Evolutionary conservation across 2,888 invertebrate species (phyloP).

Genomic region (Craniophora ligustri): DNA sequence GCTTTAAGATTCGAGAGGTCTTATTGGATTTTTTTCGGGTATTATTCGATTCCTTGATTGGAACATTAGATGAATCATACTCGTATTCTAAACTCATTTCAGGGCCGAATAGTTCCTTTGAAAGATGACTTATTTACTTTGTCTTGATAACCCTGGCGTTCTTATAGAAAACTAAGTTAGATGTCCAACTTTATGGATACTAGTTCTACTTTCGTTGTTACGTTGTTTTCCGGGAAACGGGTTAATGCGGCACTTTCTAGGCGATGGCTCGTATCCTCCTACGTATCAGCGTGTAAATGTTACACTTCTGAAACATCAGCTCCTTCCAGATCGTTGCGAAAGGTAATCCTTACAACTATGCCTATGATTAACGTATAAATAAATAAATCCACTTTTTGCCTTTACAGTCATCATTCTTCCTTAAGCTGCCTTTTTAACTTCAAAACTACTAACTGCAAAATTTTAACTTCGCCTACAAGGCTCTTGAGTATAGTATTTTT

Average conservation of each 20-base stretch:
- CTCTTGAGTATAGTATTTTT: too few species aligned
- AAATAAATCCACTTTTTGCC: too few species aligned
- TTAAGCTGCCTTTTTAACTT: too few species aligned
- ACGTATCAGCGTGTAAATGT: constrained; percentile 7
- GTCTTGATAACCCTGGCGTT: constrained; percentile 18
- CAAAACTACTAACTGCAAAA: too few species aligned
- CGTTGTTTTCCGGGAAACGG: constrained; percentile 22
- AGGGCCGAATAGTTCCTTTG: constrained; percentile 3
- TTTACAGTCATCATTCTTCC: too few species aligned
- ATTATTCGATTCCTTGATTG: constrained; percentile 36
- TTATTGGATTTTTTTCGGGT: constrained; percentile 35
- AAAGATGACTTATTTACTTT: constrained; percentile 3
- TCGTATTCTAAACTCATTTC: constrained; percentile 16
- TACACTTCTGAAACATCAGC: constrained; percentile 16
- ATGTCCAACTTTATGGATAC: constrained; percentile 2
- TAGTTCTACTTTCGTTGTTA: constrained; percentile 23
- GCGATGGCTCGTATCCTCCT: constrained; percentile 21
- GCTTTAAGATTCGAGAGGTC: constrained; percentile 23
- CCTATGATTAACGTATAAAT: neutral
- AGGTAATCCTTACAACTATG: constrained; percentile 4
- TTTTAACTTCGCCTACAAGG: too few species aligned
- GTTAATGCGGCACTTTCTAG: constrained; percentile 40
- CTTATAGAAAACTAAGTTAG: constrained; percentile 1
- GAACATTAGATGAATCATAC: constrained; percentile 24
- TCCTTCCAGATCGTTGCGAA: neutral